phyloP scores from a whole-genome alignment of 2,797 vertebrate species.

The Neosalanx taihuensis region DNA sequence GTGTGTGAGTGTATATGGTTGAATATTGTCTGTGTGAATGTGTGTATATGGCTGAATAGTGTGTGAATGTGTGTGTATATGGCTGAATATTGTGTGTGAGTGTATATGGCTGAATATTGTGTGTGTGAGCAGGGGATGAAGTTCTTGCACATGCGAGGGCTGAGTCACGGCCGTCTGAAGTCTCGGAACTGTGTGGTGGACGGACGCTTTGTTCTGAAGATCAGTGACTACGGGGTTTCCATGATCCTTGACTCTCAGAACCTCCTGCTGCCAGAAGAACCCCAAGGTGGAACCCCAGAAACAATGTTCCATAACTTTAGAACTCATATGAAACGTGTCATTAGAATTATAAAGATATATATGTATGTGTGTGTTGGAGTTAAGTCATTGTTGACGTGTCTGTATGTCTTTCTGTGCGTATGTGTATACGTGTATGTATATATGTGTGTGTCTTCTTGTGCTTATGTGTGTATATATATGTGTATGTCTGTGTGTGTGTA shows the following conservation, averaged over 20 bases:
- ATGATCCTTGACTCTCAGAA: slow-evolving; percentile 78
- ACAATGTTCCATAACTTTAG: neutral
- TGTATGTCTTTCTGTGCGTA: neutral
- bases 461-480: neutral
- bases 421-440: neutral
- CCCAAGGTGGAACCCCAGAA: slow-evolving; percentile 40
- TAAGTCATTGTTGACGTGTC: neutral
- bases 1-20: no score
- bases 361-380: neutral
- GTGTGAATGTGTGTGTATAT: no score
- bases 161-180: slow-evolving; percentile 85
- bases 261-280: slow-evolving; percentile 48
- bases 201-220: slow-evolving; percentile 87
- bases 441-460: slow-evolving; percentile 1
- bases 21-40: no score
- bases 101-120: slow-evolving; percentile 47
- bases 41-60: no score
- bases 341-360: neutral
- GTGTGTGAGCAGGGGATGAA: slow-evolving; percentile 79
- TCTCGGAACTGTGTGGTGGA: slow-evolving; percentile 91
- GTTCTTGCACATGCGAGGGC: slow-evolving; percentile 81
- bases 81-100: slow-evolving; percentile 20
- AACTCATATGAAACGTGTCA: neutral
- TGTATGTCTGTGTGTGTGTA: slow-evolving; percentile 13
- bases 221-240: slow-evolving; percentile 83